Evolutionary conservation across 2,797 vertebrate species (phyloP), one percentile per base, ranked within the genome.

Genomic region (Danio jaintianensis): DNA sequence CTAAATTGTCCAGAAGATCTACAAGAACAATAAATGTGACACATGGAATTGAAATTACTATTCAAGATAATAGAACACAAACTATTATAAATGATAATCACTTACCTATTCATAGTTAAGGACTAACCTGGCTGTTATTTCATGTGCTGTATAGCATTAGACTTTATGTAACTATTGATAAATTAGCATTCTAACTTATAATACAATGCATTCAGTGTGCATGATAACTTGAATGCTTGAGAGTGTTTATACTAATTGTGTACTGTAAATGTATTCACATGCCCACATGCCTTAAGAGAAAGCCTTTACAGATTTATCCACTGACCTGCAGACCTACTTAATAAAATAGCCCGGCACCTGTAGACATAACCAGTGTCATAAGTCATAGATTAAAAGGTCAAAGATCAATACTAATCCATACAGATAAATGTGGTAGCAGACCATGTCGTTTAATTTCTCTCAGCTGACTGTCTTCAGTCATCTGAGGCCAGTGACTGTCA

Each of bases 1-100:
- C 89, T 85, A 97, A 87, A 0, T 88, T 75, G 0, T 89, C 90
- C 62, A 95, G 84, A 40, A 97, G 88, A 7, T 96, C 97, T 98
- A 75, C 22, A 74, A 8, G 36, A 42, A 53, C 53, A 20, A 58
- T 18, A 47, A 53, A 40, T 55, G n/a, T 29, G 29, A 29, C 29
- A 29, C 29, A 29, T 1, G 3, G 29, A 69, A 29, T 5, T 6
- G 10, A 6, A 16, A 8, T 10, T 8, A 53, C 16, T 43, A 18
- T 64, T 53, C 1, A 29, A 10, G 4, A 8, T 12, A 4, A 47
- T 15, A 36, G 13, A 1, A 52, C 16, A 55, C 29, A 71, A 15
- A 29, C 29, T 20, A 52, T 12, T 53, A 52, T 5, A 63, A 22
- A 56, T 56, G 0, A 12, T 11, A 20, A 18, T 22, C n/a, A 47